A percentile compares a stretch with the other conserved stretches of the same genome.
Evolutionary conservation across 2,113 vertebrate species (phyloP).

Genomic region (Nothoprocta perdicaria): DNA sequence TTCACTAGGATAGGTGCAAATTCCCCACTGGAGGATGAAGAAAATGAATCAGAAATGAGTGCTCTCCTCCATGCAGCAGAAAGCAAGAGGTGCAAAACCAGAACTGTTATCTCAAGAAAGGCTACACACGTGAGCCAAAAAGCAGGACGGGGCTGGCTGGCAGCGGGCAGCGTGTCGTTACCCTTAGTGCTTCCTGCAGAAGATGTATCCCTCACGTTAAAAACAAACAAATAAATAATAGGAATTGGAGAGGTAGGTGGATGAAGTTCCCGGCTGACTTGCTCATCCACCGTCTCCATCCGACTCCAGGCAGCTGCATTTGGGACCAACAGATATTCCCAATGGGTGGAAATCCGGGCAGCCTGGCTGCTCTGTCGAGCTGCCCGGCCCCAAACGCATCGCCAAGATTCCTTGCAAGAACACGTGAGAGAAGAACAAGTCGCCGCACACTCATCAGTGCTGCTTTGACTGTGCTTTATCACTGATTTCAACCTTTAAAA

Average conservation of each 20-base stretch:
- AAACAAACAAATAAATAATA: no score
- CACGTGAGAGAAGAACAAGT: background rate
- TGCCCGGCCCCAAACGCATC: background rate
- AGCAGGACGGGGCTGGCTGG: background rate
- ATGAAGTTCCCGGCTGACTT: background rate
- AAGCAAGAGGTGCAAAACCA: background rate
- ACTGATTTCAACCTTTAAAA: background rate
- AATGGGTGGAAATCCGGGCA: background rate
- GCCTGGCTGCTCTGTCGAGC: background rate
- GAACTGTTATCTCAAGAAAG: background rate
- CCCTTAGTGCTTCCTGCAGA: background rate
- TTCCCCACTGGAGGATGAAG: background rate
- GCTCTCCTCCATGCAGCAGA: background rate
- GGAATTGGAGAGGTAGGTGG: background rate
- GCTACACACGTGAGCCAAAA: background rate
- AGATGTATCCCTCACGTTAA: background rate
- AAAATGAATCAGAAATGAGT: accelerated
- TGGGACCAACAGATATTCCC: background rate
- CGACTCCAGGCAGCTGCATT: background rate
- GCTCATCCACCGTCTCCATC: background rate
- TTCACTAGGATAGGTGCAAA: background rate
- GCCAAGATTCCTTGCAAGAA: background rate
- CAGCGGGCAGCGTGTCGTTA: background rate
- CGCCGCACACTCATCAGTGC: background rate
- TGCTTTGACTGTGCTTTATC: background rate